Percentiles rank a stretch among this genome's conserved stretches.
Conservation (phyloP, 2,797 vertebrate genomes). For the Ctenopoma multispine region DNA sequence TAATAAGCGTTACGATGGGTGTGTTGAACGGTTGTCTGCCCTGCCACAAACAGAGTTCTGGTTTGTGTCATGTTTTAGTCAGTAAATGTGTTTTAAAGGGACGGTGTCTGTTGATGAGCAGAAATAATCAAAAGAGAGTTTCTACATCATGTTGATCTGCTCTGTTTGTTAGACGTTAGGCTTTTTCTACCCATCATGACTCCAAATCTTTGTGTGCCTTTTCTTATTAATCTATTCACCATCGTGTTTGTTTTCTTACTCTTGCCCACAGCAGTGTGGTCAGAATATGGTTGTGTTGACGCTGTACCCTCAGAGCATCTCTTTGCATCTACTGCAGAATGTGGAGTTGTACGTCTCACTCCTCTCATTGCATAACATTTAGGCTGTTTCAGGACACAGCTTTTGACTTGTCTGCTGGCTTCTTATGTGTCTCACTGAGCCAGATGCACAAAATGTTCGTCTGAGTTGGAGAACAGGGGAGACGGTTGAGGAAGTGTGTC, state of each 20-base stretch:
- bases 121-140: neutral
- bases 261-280: neutral
- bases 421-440: conserved; percentile 19
- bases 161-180: neutral
- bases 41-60: neutral
- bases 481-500: conserved; percentile 53
- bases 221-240: no score
- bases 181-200: neutral
- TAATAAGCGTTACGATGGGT: neutral
- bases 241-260: neutral
- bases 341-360: no score
- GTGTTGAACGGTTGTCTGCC: neutral
- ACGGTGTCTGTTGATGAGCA: neutral
- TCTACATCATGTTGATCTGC: neutral
- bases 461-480: conserved; percentile 14
- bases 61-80: neutral
- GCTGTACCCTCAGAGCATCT: conserved; percentile 5
- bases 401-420: conserved; percentile 33
- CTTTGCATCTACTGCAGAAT: neutral
- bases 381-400: conserved; percentile 25
- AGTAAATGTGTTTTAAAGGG: no score
- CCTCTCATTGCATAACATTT: neutral
- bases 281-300: conserved; percentile 58
- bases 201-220: no score
- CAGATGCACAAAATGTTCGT: conserved; percentile 9